Percentiles rank a stretch among this genome's conserved stretches.
Evolutionary conservation across 1,140 invertebrate genomes (phyloP).

Genomic region (Periplaneta americana): DNA sequence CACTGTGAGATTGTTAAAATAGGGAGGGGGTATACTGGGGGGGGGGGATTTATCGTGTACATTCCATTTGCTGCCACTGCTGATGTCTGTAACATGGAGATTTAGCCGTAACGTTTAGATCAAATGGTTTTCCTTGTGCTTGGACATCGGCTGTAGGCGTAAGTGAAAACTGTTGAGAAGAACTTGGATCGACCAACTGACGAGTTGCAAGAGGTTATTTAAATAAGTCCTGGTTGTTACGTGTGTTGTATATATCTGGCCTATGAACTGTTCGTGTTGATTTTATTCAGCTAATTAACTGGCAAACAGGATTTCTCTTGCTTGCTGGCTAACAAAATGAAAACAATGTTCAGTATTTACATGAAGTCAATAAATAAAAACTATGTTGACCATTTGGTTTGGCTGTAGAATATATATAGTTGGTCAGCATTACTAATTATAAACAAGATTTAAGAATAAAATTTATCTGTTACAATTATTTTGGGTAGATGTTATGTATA

Average conservation of each 20-base stretch:
- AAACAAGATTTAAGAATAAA: no score
- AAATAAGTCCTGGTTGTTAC: neutral
- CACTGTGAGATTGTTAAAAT: conserved; percentile 10
- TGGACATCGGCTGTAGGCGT: neutral
- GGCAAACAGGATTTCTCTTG: neutral
- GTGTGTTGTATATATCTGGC: neutral
- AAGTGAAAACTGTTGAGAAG: neutral
- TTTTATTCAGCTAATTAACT: neutral
- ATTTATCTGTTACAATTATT: neutral
- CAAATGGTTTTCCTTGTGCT: neutral
- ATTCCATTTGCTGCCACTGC: conserved; percentile 16
- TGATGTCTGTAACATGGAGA: neutral
- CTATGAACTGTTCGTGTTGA: neutral
- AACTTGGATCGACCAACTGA: neutral
- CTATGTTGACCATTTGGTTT: neutral
- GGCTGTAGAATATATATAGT: no score
- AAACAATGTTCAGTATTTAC: neutral
- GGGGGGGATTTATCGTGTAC: conserved; percentile 5
- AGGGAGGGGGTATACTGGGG: neutral
- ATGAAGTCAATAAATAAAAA: neutral
- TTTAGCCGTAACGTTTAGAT: neutral
- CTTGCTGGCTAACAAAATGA: neutral
- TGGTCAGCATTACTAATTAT: neutral
- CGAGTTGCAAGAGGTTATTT: neutral
- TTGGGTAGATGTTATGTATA: neutral